Percentiles rank a stretch among this genome's conserved stretches.
phyloP scores from a whole-genome alignment of 2,888 invertebrate genomes.

The Cosmopolites sordidus region DNA sequence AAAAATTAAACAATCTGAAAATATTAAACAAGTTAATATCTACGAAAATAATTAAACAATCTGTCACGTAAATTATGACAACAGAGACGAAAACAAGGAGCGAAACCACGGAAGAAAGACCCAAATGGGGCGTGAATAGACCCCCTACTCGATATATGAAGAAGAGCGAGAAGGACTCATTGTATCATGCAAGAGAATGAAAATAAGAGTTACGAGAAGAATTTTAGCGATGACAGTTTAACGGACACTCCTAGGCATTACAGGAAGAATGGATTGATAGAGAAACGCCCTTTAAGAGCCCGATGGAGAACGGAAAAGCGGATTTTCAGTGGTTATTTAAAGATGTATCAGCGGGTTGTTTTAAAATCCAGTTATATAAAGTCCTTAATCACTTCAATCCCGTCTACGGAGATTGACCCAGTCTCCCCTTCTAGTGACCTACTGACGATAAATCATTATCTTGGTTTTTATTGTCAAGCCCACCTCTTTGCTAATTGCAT shows the following conservation, averaged over 20 bases:
- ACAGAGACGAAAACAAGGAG: conserved; percentile 53
- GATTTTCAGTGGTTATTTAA: conserved; percentile 47
- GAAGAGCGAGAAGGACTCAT: conserved; percentile 86
- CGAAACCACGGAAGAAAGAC: conserved; percentile 60
- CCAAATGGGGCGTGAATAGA: conserved; percentile 72
- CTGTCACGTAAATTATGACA: conserved; percentile 51
- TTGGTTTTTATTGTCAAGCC: too few relatives aligned
- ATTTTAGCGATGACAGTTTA: conserved; percentile 61
- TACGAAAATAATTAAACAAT: conserved; percentile 48
- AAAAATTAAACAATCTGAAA: conserved; percentile 53
- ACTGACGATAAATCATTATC: too few relatives aligned
- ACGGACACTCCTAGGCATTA: conserved; percentile 54
- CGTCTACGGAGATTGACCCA: too few relatives aligned
- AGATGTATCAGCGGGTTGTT: conserved; percentile 48
- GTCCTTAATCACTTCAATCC: too few relatives aligned
- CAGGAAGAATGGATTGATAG: conserved; percentile 48
- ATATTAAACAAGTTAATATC: too few relatives aligned
- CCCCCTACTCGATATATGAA: conserved; percentile 81
- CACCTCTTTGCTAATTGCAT: too few relatives aligned
- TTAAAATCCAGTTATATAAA: too few relatives aligned
- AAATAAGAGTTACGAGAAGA: conserved; percentile 50
- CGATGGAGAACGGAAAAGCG: conserved; percentile 50
- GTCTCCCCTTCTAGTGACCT: too few relatives aligned
- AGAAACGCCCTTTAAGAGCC: conserved; percentile 45
- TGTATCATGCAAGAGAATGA: conserved; percentile 63